phyloP scores from a whole-genome alignment of 2,113 vertebrate genomes.

The Vimba vimba region DNA sequence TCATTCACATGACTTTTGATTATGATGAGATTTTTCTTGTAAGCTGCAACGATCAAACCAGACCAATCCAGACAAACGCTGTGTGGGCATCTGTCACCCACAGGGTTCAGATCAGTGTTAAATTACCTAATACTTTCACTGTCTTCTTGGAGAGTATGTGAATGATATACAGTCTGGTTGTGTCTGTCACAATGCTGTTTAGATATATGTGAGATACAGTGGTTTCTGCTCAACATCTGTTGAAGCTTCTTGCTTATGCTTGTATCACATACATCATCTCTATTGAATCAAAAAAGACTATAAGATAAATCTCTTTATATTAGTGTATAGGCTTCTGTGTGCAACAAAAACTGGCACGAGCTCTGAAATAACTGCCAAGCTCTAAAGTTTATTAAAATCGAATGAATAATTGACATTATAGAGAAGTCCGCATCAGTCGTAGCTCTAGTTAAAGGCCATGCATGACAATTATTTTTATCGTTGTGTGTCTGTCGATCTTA shows the following conservation, averaged over 20 bases:
- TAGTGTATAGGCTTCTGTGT: neutral
- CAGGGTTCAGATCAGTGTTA: conserved; percentile 17
- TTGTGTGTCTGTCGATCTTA: neutral
- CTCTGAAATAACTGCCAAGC: neutral
- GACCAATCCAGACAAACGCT: conserved; percentile 12
- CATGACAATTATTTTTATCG: neutral
- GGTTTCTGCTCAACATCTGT: neutral
- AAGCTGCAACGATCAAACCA: neutral
- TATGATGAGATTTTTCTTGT: neutral
- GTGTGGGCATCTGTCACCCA: neutral
- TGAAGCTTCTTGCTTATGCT: neutral
- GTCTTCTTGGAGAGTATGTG: neutral
- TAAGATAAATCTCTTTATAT: neutral
- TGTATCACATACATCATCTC: neutral
- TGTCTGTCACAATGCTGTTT: neutral
- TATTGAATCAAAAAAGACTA: neutral
- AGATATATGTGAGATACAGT: neutral
- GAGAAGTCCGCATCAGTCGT: neutral
- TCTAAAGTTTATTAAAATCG: conserved; percentile 1
- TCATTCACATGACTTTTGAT: neutral
- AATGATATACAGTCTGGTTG: neutral
- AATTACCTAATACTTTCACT: neutral
- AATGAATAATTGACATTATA: neutral
- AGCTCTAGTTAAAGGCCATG: neutral
- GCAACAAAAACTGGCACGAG: neutral